Percentiles rank a stretch among this genome's conserved stretches.
Evolutionary conservation across 2,797 vertebrate genomes (phyloP).

Genomic region (Centroberyx gerrardi): DNA sequence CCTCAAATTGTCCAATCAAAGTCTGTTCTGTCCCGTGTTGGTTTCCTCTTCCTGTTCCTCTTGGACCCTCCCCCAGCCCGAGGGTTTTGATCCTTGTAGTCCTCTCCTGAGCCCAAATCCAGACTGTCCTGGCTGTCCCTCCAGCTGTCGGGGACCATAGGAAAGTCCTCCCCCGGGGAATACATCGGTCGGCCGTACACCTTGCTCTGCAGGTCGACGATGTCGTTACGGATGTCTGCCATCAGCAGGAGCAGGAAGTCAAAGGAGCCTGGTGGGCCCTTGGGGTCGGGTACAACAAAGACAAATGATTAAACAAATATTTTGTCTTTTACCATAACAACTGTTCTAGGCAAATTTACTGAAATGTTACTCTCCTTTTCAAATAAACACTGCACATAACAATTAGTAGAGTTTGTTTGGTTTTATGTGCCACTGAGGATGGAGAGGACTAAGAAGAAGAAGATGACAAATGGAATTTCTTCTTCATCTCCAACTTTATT

Average conservation of each 20-base stretch:
- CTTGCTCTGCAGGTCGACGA: constrained; percentile 92
- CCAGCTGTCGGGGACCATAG: constrained; percentile 88
- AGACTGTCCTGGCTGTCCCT: constrained; percentile 87
- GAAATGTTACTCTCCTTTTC: background rate
- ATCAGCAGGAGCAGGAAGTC: constrained; percentile 96
- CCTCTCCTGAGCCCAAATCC: constrained; percentile 94
- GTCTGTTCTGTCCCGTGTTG: constrained; percentile 76
- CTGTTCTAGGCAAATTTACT: too few species aligned
- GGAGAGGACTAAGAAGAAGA: background rate
- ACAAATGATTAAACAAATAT: background rate
- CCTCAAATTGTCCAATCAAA: constrained; percentile 72
- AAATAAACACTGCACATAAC: constrained; percentile 7
- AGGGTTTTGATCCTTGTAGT: constrained; percentile 81
- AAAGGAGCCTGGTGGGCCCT: constrained; percentile 97
- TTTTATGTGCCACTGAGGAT: background rate
- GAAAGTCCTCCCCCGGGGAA: constrained; percentile 89
- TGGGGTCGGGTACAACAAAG: constrained; percentile 12
- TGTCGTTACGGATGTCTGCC: constrained; percentile 97
- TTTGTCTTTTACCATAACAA: too few species aligned
- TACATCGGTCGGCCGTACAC: constrained; percentile 88
- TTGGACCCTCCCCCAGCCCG: constrained; percentile 74
- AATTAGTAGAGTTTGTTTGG: background rate
- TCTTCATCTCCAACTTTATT: background rate
- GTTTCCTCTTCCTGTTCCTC: constrained; percentile 85
- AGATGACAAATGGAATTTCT: background rate